phyloP scores from a whole-genome alignment of 2,888 invertebrate genomes.

The Alcis repandata region DNA sequence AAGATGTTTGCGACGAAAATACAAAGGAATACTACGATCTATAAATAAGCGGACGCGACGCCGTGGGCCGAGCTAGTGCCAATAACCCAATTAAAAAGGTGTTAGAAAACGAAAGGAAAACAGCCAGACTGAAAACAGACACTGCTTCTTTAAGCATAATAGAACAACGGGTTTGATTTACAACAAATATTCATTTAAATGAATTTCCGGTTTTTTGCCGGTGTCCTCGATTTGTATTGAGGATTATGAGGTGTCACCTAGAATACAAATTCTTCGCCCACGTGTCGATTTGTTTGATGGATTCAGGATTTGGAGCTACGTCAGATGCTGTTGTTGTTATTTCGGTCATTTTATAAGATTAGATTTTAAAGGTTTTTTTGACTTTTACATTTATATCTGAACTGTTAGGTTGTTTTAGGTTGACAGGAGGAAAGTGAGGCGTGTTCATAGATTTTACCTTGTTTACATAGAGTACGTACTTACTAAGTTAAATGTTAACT shows the following conservation, averaged over 20 bases:
- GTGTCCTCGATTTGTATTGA: slow-evolving; percentile 20
- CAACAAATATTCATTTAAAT: slow-evolving; percentile 3
- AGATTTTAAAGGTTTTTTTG: no score
- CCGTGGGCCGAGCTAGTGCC: slow-evolving; percentile 42
- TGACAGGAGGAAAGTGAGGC: no score
- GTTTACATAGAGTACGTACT: no score
- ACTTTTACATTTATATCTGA: no score
- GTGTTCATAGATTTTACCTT: no score
- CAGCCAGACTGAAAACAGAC: slow-evolving; percentile 7
- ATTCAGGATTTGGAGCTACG: slow-evolving; percentile 6
- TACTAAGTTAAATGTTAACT: no score
- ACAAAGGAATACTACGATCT: slow-evolving; percentile 17
- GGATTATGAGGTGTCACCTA: slow-evolving; percentile 22
- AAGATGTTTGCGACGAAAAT: slow-evolving; percentile 10
- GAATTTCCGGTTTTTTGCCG: slow-evolving; percentile 14
- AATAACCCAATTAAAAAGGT: slow-evolving; percentile 45
- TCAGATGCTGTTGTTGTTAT: slow-evolving; percentile 5
- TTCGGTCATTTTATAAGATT: neutral
- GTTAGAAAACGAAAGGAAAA: slow-evolving; percentile 25
- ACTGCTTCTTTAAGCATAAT: neutral
- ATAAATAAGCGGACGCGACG: slow-evolving; percentile 29
- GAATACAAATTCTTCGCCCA: slow-evolving; percentile 22
- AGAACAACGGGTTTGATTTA: slow-evolving; percentile 19
- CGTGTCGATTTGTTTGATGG: slow-evolving; percentile 17
- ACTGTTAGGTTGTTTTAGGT: no score